These are phyloP conservation scores for Eciton burchellii DNA, from an alignment of 1,140 invertebrate genomes.

Conservation along the genomic window DNA sequence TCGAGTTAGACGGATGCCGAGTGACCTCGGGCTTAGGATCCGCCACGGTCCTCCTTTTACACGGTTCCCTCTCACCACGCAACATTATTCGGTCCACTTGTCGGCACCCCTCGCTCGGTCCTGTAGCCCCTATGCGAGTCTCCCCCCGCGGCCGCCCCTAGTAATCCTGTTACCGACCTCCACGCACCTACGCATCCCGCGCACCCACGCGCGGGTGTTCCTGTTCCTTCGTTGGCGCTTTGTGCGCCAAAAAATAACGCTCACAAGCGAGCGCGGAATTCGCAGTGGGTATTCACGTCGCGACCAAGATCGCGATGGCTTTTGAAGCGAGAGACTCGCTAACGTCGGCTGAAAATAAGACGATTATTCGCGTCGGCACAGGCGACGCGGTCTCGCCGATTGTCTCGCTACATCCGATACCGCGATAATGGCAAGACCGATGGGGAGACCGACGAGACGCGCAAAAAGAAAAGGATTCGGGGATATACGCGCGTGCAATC, in stretches of 20 bases:
- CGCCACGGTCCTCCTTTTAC: conserved; percentile 59
- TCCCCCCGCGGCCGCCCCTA: conserved; percentile 61
- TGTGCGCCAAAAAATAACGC: conserved; percentile 68
- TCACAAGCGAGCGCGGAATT: conserved; percentile 23
- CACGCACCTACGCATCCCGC: conserved; percentile 69
- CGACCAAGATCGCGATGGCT: conserved; percentile 22
- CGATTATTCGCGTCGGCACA: neutral
- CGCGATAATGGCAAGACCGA: conserved; percentile 2
- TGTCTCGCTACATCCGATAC: conserved; percentile 5
- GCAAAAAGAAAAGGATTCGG: conserved; percentile 13
- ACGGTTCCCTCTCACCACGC: conserved; percentile 68
- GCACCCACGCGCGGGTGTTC: conserved; percentile 39
- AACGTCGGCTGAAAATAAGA: neutral
- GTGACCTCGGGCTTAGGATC: conserved; percentile 31
- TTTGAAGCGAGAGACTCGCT: neutral
- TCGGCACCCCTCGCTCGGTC: conserved; percentile 69
- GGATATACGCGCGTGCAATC: conserved; percentile 32
- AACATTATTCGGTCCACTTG: conserved; percentile 80
- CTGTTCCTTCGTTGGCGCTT: conserved; percentile 47
- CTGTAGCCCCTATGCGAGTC: conserved; percentile 63
- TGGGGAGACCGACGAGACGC: conserved; percentile 6
- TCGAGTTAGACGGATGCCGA: conserved; percentile 35
- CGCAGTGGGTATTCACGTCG: conserved; percentile 49
- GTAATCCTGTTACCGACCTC: conserved; percentile 76
- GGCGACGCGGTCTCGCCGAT: neutral